Base-by-base conservation (phyloP, 1,140 invertebrate species). In the Idris sp. region DNA sequence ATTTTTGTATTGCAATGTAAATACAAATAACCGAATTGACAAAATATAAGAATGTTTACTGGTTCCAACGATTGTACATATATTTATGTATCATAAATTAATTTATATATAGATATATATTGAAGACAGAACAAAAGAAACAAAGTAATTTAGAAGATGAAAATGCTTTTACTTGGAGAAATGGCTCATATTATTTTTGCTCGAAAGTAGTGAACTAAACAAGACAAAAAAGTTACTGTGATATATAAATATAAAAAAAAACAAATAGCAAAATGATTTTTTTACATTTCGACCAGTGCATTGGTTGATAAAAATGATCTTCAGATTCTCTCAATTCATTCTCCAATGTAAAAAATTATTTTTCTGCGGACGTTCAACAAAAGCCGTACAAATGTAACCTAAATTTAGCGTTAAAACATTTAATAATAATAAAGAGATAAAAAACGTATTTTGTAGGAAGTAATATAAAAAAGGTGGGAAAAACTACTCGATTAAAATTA, bases 221-320 rank as follows among this genome's bases (percentile, higher is more conserved):
- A 51, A 74, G 53, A 78, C 67, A 74, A 76, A 73, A 72, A 62
- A n/a, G n/a, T 49, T 69, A 78, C 79, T 78, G 79, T 78, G 79
- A 80, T 80, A 78, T 64, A 28, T 67, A 68, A 72, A 72, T 64
- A 51, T 53, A 43, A 51, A 67, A 7, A 49, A 4, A 19, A 41
- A 43, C 43, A 56, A n/a, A 49, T 4, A 19, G 31, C 11, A 5
- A 35, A 46, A 19, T n/a, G n/a, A n/a, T n/a, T n/a, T n/a, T n/a
- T 13, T 15, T 7, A 15, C 9, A 33, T 16, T 26, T 7, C 10
- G 22, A 40, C 13, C n/a, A n/a, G n/a, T n/a, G n/a, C n/a, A n/a
- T n/a, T n/a, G n/a, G n/a, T n/a, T n/a, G n/a, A n/a, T n/a, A n/a
- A n/a, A n/a, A n/a, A n/a, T n/a, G n/a, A n/a, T n/a, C n/a, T n/a